Conservation (phyloP, 2,888 invertebrate species). For the Dinocampus coccinellae region DNA sequence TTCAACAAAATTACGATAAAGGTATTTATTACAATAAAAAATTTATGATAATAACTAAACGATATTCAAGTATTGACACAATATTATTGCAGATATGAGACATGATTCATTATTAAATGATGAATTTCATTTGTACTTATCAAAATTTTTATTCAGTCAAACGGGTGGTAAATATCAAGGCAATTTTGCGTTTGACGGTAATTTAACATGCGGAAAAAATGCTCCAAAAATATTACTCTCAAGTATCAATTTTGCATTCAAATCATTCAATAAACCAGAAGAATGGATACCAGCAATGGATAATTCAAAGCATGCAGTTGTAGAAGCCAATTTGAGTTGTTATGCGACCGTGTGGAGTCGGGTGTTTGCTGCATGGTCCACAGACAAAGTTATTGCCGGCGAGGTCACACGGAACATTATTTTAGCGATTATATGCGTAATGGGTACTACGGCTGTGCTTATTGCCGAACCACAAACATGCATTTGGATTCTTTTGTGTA, state of each 20-base stretch:
- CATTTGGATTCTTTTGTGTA: slow-evolving; percentile 83
- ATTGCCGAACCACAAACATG: slow-evolving; percentile 84
- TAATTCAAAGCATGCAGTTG: slow-evolving; percentile 72
- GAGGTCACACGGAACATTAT: slow-evolving; percentile 84
- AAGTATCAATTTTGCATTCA: slow-evolving; percentile 76
- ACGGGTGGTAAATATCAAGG: slow-evolving; percentile 78
- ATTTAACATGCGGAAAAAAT: slow-evolving; percentile 75
- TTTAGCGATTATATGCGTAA: slow-evolving; percentile 82
- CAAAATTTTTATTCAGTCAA: slow-evolving; percentile 79
- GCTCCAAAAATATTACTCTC: slow-evolving; percentile 74
- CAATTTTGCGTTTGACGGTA: slow-evolving; percentile 76
- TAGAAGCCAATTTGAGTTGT: slow-evolving; percentile 74
- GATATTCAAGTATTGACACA: slow-evolving; percentile 2
- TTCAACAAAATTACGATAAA: slow-evolving; percentile 73
- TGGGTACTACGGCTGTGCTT: slow-evolving; percentile 81
- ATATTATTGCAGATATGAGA: slow-evolving; percentile 68
- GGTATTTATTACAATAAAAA: slow-evolving; percentile 61
- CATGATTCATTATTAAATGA: slow-evolving; percentile 69
- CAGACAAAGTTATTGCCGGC: slow-evolving; percentile 81
- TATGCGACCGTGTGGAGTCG: slow-evolving; percentile 80
- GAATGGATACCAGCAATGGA: slow-evolving; percentile 84
- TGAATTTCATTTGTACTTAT: slow-evolving; percentile 76
- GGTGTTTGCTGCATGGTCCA: slow-evolving; percentile 81
- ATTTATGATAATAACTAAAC: not conserved
- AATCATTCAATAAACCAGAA: slow-evolving; percentile 74